Percentiles rank a stretch among this genome's conserved stretches.
Conservation (phyloP, 35 echinoderm and acorn worm species). For the Anneissia japonica region DNA sequence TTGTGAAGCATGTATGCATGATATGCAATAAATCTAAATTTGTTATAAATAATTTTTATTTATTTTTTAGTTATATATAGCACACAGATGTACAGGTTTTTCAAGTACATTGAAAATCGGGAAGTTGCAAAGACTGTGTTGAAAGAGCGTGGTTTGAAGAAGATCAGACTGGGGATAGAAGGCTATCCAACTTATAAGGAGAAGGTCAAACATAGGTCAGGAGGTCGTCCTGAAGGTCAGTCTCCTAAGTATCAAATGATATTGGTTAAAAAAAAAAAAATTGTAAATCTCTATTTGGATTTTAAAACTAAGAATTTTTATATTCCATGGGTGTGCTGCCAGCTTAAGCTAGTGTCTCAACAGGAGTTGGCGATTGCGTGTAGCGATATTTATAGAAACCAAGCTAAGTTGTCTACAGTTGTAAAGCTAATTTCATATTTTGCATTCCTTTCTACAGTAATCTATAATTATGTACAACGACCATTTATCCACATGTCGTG, state of each 20-base stretch:
- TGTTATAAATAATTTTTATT: not conserved
- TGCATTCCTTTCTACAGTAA: constrained; percentile 38
- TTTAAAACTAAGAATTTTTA: too few relatives aligned
- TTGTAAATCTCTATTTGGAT: too few relatives aligned
- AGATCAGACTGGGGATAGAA: constrained; percentile 96
- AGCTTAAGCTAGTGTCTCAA: too few relatives aligned
- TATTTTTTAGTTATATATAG: constrained; percentile 73
- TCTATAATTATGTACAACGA: constrained; percentile 93
- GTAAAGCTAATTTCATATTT: too few relatives aligned
- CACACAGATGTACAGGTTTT: constrained; percentile 90
- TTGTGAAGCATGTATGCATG: too few relatives aligned
- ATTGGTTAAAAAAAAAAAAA: too few relatives aligned
- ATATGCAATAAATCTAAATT: too few relatives aligned
- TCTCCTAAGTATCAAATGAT: too few relatives aligned
- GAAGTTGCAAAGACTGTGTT: constrained; percentile 93
- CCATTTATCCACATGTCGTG: constrained; percentile 95
- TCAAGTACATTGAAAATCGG: constrained; percentile 95
- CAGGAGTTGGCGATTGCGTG: too few relatives aligned
- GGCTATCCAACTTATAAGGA: constrained; percentile 98
- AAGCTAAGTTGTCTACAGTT: too few relatives aligned
- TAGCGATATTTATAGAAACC: too few relatives aligned
- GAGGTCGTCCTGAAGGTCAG: constrained; percentile 93
- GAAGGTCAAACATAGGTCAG: constrained; percentile 91
- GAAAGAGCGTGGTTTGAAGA: constrained; percentile 94
- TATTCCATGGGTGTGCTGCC: too few relatives aligned